Evolutionary conservation across 1,140 invertebrate species (phyloP).

Genomic region (Zaprionus taronus): DNA sequence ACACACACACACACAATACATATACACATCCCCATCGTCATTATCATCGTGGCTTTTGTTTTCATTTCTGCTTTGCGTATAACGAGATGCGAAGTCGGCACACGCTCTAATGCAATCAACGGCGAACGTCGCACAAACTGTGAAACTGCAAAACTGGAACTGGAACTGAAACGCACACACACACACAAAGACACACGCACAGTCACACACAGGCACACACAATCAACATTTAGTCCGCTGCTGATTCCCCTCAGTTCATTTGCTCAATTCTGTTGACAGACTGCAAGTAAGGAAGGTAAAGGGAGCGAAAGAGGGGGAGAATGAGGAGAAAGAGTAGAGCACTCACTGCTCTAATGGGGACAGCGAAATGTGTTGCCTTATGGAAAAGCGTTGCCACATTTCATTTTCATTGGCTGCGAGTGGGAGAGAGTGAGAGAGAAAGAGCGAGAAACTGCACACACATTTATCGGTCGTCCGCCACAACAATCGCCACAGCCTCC

Average conservation of each 20-base stretch:
- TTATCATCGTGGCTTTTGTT: conserved; percentile 65
- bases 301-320: too few species aligned
- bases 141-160: conserved; percentile 51
- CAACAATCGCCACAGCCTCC: neutral
- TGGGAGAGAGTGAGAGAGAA: neutral
- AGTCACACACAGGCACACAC: conserved; percentile 11
- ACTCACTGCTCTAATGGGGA: conserved; percentile 43
- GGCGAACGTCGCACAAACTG: conserved; percentile 60
- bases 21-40: conserved; percentile 22
- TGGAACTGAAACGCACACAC: conserved; percentile 38
- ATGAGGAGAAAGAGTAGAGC: neutral
- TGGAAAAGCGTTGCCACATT: conserved; percentile 47
- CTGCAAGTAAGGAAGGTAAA: neutral
- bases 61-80: conserved; percentile 65
- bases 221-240: conserved; percentile 18
- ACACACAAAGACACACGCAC: conserved; percentile 13
- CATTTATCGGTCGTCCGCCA: conserved; percentile 2
- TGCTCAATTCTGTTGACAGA: conserved; percentile 40
- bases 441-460: conserved; percentile 26
- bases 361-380: conserved; percentile 51
- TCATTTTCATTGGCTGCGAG: conserved; percentile 59
- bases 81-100: conserved; percentile 77
- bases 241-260: conserved; percentile 35
- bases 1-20: conserved; percentile 44
- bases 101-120: conserved; percentile 82